A percentile compares a stretch with the other conserved stretches of the same genome.
Conservation (phyloP, 2,797 vertebrate genomes). For the Pseudotriccus pelzelni region DNA sequence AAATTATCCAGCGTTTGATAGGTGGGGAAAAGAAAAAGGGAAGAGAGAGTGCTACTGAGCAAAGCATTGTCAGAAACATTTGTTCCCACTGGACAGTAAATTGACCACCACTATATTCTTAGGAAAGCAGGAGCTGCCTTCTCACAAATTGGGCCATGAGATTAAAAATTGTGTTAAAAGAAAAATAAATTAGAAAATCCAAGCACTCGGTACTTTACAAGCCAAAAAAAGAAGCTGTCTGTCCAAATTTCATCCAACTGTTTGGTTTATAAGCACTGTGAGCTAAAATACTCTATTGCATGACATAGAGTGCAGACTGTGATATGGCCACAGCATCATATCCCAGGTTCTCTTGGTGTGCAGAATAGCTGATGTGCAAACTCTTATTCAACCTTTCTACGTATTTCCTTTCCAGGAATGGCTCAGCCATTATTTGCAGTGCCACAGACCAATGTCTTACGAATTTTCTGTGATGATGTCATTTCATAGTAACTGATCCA, state of each 20-base stretch:
- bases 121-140: not conserved
- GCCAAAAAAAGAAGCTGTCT: not conserved
- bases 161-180: not conserved
- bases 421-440: not conserved
- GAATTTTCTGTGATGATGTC: not conserved
- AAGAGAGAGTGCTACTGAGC: not conserved
- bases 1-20: not conserved
- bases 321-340: not conserved
- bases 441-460: not conserved
- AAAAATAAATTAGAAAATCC: not conserved
- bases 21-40: not conserved
- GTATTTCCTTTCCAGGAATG: not conserved
- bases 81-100: not conserved
- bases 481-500: not conserved
- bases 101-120: not conserved
- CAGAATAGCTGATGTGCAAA: not conserved
- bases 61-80: not conserved
- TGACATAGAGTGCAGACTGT: not conserved
- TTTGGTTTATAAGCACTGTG: not conserved
- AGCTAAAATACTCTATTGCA: not conserved
- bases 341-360: not conserved
- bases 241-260: not conserved
- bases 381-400: not conserved
- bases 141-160: not conserved
- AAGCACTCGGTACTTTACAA: not conserved